phyloP scores from a whole-genome alignment of 1,140 invertebrate species.

The Cataglyphis hispanica region DNA sequence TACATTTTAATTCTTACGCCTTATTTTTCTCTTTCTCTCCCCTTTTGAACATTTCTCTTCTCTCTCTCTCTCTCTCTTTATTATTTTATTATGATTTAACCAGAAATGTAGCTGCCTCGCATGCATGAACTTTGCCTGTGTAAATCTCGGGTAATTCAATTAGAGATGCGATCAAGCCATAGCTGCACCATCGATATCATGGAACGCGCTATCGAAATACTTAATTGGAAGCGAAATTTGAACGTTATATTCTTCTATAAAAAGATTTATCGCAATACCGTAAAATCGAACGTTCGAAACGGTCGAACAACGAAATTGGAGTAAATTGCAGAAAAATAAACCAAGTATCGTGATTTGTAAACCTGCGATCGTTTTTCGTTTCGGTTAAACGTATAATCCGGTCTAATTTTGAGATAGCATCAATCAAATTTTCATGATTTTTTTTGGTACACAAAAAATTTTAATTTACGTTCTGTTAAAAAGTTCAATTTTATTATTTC shows the following conservation, averaged over 20 bases:
- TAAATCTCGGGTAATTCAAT: conserved; percentile 56
- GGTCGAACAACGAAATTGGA: conserved; percentile 27
- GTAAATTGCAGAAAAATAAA: conserved; percentile 49
- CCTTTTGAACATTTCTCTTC: too few species aligned
- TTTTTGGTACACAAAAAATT: background rate
- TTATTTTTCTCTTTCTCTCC: background rate
- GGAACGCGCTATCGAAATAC: conserved; percentile 34
- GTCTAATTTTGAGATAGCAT: conserved; percentile 5
- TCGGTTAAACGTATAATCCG: conserved; percentile 10
- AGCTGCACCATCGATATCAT: conserved; percentile 39
- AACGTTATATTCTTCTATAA: conserved; percentile 38
- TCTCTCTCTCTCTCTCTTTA: background rate
- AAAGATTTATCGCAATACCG: conserved; percentile 48
- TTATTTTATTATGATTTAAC: background rate
- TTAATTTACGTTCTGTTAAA: conserved; percentile 17
- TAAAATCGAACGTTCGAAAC: conserved; percentile 28
- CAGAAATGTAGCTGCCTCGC: background rate
- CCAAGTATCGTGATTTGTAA: conserved; percentile 38
- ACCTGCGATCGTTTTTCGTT: background rate
- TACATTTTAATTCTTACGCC: background rate
- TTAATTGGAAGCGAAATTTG: conserved; percentile 56
- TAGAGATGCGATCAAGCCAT: conserved; percentile 50
- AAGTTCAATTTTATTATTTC: background rate
- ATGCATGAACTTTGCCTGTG: conserved; percentile 12
- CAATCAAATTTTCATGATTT: background rate